Conservation (phyloP, 2,797 vertebrate species). For the Sebastes taczanowskii region DNA sequence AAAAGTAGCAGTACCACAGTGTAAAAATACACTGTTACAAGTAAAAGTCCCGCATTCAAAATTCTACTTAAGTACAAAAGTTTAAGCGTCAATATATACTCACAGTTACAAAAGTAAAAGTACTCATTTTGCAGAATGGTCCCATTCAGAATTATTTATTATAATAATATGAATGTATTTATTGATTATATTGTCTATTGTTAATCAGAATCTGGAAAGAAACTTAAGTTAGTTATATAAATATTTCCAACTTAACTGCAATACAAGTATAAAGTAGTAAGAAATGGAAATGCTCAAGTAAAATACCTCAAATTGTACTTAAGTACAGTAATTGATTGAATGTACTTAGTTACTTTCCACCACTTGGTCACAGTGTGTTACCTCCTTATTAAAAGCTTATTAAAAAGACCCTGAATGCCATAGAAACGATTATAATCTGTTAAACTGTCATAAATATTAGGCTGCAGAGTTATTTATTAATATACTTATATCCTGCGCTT, state of each 20-base stretch:
- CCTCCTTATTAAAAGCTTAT: not conserved
- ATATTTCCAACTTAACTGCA: not conserved
- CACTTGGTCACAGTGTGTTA: fast-evolving
- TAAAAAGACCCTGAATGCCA: not conserved
- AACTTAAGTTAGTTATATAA: not conserved
- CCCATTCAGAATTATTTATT: not conserved
- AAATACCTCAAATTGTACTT: not conserved
- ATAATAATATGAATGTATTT: not conserved
- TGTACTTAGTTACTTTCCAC: not conserved
- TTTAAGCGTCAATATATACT: not conserved
- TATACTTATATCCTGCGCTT: not conserved
- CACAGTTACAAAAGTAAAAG: fast-evolving
- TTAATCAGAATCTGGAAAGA: not conserved
- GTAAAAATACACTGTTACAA: not conserved
- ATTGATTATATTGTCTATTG: not conserved
- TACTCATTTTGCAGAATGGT: not conserved
- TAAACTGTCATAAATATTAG: not conserved
- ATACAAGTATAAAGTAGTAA: not conserved
- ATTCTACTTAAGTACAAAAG: not conserved
- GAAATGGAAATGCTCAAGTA: not conserved
- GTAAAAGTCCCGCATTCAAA: not conserved
- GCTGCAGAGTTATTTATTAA: too few species aligned
- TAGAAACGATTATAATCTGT: not conserved
- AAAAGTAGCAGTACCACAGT: not conserved
- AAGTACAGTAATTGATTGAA: not conserved